Percentiles rank a stretch among this genome's conserved stretches.
phyloP scores from a whole-genome alignment of 53 echinoderm and acorn worm genomes.

The Paracentrotus lividus region DNA sequence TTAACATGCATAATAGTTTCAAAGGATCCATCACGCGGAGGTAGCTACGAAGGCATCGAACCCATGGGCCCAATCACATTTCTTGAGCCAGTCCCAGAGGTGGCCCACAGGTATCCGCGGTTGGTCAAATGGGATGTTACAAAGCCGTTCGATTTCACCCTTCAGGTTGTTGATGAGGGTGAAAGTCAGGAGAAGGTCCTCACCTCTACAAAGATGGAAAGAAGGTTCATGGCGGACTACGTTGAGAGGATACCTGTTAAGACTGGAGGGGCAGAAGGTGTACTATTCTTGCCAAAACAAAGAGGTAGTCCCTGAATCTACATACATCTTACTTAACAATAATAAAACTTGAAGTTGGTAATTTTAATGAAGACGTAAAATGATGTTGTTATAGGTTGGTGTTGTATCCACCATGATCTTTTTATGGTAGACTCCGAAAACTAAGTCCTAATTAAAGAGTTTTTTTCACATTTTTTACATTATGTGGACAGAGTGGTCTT shows the following conservation, averaged over 20 bases:
- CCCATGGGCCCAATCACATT: conserved; percentile 78
- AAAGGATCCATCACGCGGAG: conserved; percentile 54
- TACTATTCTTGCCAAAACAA: conserved; percentile 73
- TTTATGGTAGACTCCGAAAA: no score
- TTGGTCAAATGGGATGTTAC: conserved; percentile 73
- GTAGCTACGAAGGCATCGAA: conserved; percentile 61
- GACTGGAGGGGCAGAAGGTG: conserved; percentile 66
- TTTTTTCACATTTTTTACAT: no score
- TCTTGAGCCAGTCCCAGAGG: conserved; percentile 67
- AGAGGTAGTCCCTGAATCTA: conserved; percentile 69
- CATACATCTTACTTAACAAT: not conserved
- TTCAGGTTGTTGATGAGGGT: not conserved
- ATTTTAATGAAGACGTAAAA: no score
- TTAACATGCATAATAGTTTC: not conserved
- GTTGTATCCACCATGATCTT: no score
- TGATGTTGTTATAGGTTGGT: no score
- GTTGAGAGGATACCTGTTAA: conserved; percentile 72
- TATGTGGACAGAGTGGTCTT: no score
- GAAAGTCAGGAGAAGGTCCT: conserved; percentile 32
- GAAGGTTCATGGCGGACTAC: conserved; percentile 73
- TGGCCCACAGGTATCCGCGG: conserved; percentile 64
- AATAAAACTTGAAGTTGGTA: no score
- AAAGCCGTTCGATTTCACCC: conserved; percentile 60
- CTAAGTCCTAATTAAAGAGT: no score
- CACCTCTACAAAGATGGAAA: conserved; percentile 56